Evolutionary conservation across 1,140 invertebrate species (phyloP), one percentile per base, ranked within the genome.

Genomic region (Anadara kagoshimensis): DNA sequence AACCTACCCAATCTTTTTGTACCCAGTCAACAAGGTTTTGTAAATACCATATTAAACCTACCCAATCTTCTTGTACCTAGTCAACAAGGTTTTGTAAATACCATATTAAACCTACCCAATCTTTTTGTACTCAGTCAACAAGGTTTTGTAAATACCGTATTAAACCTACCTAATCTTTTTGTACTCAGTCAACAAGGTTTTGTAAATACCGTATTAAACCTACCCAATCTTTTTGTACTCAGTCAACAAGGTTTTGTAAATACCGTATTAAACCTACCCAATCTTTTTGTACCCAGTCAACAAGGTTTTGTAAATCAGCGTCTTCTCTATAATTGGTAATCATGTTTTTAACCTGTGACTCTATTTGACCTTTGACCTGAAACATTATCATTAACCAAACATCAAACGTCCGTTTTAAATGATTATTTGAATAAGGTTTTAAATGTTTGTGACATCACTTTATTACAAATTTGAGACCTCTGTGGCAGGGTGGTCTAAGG

Each of bases 1-100:
- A 7, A 80, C 86, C 87, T 91, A 95, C 95, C 97, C 97, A 99
- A 88, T 97, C 96, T 90, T 97, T 95, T 90, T 99, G 97, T 78
- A 99, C 98, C 97, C 97, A 99, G 88, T 99, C 97, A 78, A 99
- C 98, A 18, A 99, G 91, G 90, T 98, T 97, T 88, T 99, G 97
- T 86, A 98, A 94, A 91, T 99, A n/a, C n/a, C n/a, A n/a, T n/a
- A n/a, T n/a, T n/a, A n/a, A n/a, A n/a, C n/a, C n/a, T n/a, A n/a
- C n/a, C n/a, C n/a, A n/a, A 88, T 97, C 96, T 90, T 97, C 95
- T 90, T 99, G 97, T 78, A 99, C 98, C 97, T 97, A 99, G 88
- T 99, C 97, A 78, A 99, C 98, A 18, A 99, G 91, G 90, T 98
- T 97, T 88, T 99, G 97, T 86, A 98, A 94, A 91, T 99, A n/a